Evolutionary conservation across 2,888 invertebrate genomes (phyloP), one percentile per base, ranked within the genome.

Genomic region (Glaucopsyche alexis): DNA sequence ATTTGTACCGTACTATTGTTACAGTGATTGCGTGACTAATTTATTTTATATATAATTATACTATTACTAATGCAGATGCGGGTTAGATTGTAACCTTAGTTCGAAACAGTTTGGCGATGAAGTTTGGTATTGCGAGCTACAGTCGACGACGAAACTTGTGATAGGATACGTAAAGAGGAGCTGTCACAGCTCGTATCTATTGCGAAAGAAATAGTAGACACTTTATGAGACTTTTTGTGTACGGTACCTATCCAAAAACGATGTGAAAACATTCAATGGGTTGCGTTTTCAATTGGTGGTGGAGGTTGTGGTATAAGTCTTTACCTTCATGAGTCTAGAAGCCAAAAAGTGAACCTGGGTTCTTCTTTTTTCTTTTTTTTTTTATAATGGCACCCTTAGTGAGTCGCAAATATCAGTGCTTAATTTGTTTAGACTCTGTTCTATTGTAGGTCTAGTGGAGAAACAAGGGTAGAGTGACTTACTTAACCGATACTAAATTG

Each of bases 1-100:
- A 90, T 90, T 88, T 87, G 86, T 88, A 87, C 83, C 83, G 82
- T 80, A 87, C 86, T 87, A 87, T 90, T 88, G 85, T 85, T 84
- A 81, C 82, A 83, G 80, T 83, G 85, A 86, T 86, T 87, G 85
- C 84, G 83, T 85, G 84, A 84, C 84, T 85, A 82, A 84, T 88
- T 84, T 84, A 84, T 82, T 79, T 84, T 83, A 85, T 81, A 80
- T 82, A 78, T 81, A 79, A 79, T 81, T 83, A 81, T 84, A 80
- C 77, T 79, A 79, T 82, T 80, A 79, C 77, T 76, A 79, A 78
- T 79, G 78, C 78, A 78, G 77, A 78, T 78, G 78, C 80, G 78
- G 76, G 78, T 81, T 74, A 76, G 67, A 45, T 71, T 66, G 69
- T 65, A 65, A 73, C 49, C 64, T 71, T 72, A 71, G 66, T n/a